Percentiles rank a stretch among this genome's conserved stretches.
These are phyloP conservation scores for Drosophila tripunctata DNA, from an alignment of 2,888 invertebrate genomes.

Conservation along the genomic window DNA sequence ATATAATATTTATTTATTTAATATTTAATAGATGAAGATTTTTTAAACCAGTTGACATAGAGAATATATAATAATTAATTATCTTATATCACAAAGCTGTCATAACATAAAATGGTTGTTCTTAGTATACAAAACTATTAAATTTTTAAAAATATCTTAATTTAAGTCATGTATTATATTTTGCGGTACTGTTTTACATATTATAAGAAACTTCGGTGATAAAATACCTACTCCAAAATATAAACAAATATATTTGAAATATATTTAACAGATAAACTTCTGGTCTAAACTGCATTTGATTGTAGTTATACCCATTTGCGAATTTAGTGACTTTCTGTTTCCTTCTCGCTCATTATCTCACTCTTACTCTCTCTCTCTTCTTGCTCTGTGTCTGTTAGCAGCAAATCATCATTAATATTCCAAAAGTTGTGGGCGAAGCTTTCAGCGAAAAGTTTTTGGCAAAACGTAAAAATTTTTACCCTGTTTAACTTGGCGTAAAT, in stretches of 20 bases:
- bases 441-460: slow-evolving; percentile 56
- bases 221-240: no score
- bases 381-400: slow-evolving; percentile 24
- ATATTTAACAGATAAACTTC: not conserved
- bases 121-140: no score
- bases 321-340: slow-evolving; percentile 3
- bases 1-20: no score
- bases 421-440: slow-evolving; percentile 74
- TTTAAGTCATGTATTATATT: no score
- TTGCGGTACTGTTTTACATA: no score
- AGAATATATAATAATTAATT: no score
- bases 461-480: slow-evolving; percentile 51
- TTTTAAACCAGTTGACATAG: no score
- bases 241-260: no score
- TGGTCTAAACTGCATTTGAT: not conserved
- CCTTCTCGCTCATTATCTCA: not conserved
- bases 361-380: not conserved
- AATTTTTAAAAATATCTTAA: not conserved
- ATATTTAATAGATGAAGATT: no score
- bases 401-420: slow-evolving; percentile 75
- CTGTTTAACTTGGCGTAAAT: slow-evolving; percentile 63
- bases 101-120: no score
- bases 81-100: no score
- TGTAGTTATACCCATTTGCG: slow-evolving; percentile 8
- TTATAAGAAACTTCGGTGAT: no score